phyloP scores from a whole-genome alignment of 2,113 vertebrate genomes.

The Python bivittatus region DNA sequence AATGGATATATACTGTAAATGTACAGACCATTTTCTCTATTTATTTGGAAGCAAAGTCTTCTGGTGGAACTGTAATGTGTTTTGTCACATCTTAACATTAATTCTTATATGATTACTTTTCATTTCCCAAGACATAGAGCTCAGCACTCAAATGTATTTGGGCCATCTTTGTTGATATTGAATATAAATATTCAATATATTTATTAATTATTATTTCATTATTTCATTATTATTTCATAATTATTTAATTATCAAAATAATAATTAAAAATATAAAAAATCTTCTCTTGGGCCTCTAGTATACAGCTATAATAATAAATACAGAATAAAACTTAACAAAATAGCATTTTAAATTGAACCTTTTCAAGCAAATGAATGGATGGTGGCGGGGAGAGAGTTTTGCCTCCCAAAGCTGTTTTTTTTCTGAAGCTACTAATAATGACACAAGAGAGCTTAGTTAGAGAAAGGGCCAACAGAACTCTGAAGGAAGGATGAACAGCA shows the following conservation, averaged over 20 bases:
- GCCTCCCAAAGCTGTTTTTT: background rate
- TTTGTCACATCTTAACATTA: background rate
- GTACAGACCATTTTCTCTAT: background rate
- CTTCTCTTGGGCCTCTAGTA: background rate
- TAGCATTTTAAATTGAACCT: background rate
- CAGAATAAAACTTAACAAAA: background rate
- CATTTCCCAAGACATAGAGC: background rate
- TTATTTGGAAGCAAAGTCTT: background rate
- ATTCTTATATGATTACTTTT: background rate
- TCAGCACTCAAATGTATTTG: background rate
- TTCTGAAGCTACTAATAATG: background rate
- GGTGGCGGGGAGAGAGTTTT: background rate
- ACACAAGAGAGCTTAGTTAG: background rate
- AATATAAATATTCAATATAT: too few species aligned
- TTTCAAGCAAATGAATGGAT: background rate
- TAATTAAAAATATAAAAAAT: too few species aligned
- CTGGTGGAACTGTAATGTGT: background rate
- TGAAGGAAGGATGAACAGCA: background rate
- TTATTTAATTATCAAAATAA: too few species aligned
- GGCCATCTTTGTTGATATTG: background rate
- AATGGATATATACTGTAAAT: background rate
- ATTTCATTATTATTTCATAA: too few species aligned
- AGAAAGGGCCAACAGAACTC: background rate
- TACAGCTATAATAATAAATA: background rate
- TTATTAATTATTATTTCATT: too few species aligned